A percentile compares a stretch with the other conserved stretches of the same genome.
These are phyloP conservation scores for Yoshiicerus persimilis DNA, from an alignment of 1,140 invertebrate genomes.

Conservation along the genomic window DNA sequence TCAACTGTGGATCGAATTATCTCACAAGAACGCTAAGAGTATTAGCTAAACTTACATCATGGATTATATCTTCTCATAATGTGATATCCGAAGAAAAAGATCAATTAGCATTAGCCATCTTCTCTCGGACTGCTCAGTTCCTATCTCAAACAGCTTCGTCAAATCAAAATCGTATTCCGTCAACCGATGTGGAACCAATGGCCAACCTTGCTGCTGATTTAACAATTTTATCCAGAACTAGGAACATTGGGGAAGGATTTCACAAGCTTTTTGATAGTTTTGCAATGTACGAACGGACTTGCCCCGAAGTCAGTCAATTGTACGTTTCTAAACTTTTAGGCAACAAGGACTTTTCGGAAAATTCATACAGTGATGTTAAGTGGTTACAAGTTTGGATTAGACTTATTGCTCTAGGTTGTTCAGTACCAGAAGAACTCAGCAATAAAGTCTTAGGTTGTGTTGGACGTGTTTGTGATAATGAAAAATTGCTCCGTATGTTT, in stretches of 20 bases:
- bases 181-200: constrained; percentile 27
- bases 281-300: constrained; percentile 16
- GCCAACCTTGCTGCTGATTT: constrained; percentile 23
- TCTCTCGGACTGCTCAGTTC: not conserved
- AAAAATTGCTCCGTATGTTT: not conserved
- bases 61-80: constrained; percentile 11
- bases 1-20: not conserved
- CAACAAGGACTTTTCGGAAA: not conserved
- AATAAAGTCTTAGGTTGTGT: not conserved
- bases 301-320: not conserved
- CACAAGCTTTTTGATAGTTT: constrained; percentile 31
- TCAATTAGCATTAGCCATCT: not conserved
- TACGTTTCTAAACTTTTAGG: constrained; percentile 5
- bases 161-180: not conserved
- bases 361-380: not conserved
- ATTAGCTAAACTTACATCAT: not conserved
- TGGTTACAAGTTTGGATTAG: constrained; percentile 25
- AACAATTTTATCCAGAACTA: not conserved
- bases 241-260: not conserved
- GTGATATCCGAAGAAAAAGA: not conserved
- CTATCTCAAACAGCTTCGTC: not conserved
- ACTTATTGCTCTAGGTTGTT: not conserved
- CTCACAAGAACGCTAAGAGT: not conserved
- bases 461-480: not conserved
- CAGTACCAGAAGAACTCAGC: constrained; percentile 17